These are phyloP conservation scores for Cynodonichthys magdalenae DNA, from an alignment of 2,797 vertebrate species.

Conservation along the genomic window DNA sequence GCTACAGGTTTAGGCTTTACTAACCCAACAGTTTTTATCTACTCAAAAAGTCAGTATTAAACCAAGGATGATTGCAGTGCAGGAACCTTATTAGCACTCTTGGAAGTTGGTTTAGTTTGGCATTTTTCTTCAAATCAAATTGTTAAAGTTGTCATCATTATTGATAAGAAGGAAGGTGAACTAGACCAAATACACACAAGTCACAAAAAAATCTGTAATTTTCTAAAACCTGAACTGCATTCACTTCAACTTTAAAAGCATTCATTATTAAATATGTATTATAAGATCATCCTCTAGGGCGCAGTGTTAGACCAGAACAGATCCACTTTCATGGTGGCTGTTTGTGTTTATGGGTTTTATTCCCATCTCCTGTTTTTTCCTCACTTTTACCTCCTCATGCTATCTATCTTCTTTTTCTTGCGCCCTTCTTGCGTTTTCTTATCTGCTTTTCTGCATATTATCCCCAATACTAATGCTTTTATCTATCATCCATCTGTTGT, in stretches of 20 bases:
- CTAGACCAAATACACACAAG: not conserved
- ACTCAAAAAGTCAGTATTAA: not conserved
- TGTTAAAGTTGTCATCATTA: not conserved
- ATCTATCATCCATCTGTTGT: slow-evolving; percentile 14
- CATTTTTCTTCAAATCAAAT: not conserved
- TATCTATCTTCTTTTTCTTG: slow-evolving; percentile 26
- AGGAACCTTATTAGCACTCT: not conserved
- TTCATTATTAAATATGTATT: slow-evolving; percentile 7
- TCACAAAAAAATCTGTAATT: not conserved
- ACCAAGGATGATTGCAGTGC: not conserved
- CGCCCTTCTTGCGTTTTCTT: not conserved
- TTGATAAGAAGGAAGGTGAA: not conserved
- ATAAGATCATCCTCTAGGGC: slow-evolving; percentile 58
- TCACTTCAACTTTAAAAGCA: not conserved
- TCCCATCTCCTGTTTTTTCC: slow-evolving; percentile 18
- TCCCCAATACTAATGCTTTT: slow-evolving; percentile 13
- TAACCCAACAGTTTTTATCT: no score
- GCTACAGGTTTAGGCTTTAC: not conserved
- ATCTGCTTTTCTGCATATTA: slow-evolving; percentile 8
- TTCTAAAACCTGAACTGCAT: not conserved
- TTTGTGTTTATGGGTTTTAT: slow-evolving; percentile 25
- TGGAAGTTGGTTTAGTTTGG: not conserved
- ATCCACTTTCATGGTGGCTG: slow-evolving; percentile 4
- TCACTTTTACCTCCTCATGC: slow-evolving; percentile 16
- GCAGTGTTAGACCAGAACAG: slow-evolving; percentile 69